Base-by-base conservation (phyloP, 2,113 vertebrate genomes). In the Amblyopsis rosae region DNA sequence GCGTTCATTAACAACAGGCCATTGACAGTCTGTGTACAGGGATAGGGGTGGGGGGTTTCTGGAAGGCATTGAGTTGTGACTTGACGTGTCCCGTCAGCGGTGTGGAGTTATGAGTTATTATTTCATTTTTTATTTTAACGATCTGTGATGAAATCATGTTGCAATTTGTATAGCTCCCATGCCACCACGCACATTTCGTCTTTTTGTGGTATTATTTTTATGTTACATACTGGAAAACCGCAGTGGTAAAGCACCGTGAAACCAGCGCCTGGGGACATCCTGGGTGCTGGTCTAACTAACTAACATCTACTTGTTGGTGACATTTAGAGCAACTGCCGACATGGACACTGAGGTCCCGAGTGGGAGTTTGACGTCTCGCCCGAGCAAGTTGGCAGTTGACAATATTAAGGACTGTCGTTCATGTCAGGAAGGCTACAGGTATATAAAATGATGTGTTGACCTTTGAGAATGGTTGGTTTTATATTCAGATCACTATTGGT, bases 251-350 rank as follows among this genome's bases (percentile, higher is more conserved):
- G 50, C 12, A 65, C 3, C 1, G 41, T 11, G 12, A 76, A 62
- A 59, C 9, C 15, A 47, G 68, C 75, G 65, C 63, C 72, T 10
- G 47, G 73, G 69, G 70, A 32, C 68, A 63, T 56, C 54, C 62
- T 55, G 45, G 60, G 56, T 47, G 2, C 26, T 26, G 3, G 16
- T 32, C 62, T 76, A 73, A 79, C 75, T 67, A 78, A 70, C 53
- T 49, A 33, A 59, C 59, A 64, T 73, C 73, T 66, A 59, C 82
- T 77, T 47, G 81, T 69, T 86, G 76, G 83, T 6, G 75, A 88
- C 81, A 87, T 74, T 51, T 63, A 45, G 65, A 69, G 80, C 70
- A 88, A 82, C 75, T 65, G 48, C 17, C 60, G 58, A 9, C 3
- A 63, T 12, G 11, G 12, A 54, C 49, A 26, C 32, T 55, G 19